Base-by-base conservation (phyloP, 1,140 invertebrate genomes). In the Pararge aegeria region DNA sequence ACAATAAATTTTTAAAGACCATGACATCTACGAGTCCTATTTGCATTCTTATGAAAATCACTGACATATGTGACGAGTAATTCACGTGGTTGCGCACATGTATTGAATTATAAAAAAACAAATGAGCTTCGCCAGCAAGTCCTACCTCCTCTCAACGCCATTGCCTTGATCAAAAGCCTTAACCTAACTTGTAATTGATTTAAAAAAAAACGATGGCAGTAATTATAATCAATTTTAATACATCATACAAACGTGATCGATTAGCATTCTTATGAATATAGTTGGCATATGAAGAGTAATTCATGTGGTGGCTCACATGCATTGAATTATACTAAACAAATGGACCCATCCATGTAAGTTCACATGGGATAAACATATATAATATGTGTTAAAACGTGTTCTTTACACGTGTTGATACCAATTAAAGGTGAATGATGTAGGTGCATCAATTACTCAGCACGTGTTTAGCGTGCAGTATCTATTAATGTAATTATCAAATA, bases 341-440 rank as follows among this genome's bases (percentile, higher is more conserved):
- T n/a, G 13, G n/a, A n/a, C n/a, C n/a, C n/a, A 37, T 13, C 21
- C 34, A 58, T 40, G 20, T 19, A 21, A 46, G 27, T 50, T n/a
- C n/a, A n/a, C n/a, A n/a, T n/a, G 24, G 24, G 7, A 24, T 2
- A 7, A 24, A 7, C 24, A 4, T 4, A 7, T 7, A 7, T 4
- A 27, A 44, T 20, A 40, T 30, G 52, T 57, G 16, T 37, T 18
- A 12, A 61, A 73, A 76, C 77, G 77, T 80, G 80, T 55, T 34
- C 55, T 21, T 3, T 57, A 61, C 75, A 82, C 78, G 80, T 83
- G 80, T 51, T 61, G 44, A 64, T 63, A 70, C 44, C 60, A 81
- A 78, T 82, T 78, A 82, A 70, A 74, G 53, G 51, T 55, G 72
- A 74, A 79, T 69, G 57, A 76, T 69, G 48, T 70, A 66, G 51